Evolutionary conservation across 1,140 invertebrate species (phyloP).

Genomic region (Micrasema longulum): DNA sequence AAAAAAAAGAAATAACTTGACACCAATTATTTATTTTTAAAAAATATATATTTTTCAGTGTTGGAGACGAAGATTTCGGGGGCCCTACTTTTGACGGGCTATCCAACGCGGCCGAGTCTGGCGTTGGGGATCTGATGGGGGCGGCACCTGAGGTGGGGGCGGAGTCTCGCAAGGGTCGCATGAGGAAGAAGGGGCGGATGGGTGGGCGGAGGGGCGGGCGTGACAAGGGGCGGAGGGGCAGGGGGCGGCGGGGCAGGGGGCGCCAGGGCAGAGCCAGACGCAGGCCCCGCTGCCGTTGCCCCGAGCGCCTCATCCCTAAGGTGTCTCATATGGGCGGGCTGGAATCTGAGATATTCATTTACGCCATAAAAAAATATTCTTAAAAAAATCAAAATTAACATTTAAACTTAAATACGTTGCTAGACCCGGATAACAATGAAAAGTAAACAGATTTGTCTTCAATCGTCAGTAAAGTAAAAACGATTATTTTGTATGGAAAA

Average conservation of each 20-base stretch:
- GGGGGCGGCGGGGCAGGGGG: slow-evolving; percentile 4
- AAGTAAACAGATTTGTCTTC: no score
- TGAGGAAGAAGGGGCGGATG: not conserved
- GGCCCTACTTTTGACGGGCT: not conserved
- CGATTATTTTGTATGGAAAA: no score
- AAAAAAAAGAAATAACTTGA: no score
- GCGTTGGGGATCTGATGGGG: slow-evolving; percentile 24
- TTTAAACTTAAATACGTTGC: no score
- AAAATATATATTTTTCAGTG: slow-evolving; percentile 36
- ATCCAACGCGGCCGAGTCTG: slow-evolving; percentile 13
- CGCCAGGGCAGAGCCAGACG: slow-evolving; percentile 8
- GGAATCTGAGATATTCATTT: slow-evolving; percentile 29
- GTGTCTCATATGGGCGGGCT: slow-evolving; percentile 35
- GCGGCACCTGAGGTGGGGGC: slow-evolving; percentile 38
- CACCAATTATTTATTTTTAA: no score
- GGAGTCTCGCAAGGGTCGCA: slow-evolving; percentile 7
- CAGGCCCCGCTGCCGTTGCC: slow-evolving; percentile 29
- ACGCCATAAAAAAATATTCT: no score
- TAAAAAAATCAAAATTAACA: no score
- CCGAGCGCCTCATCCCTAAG: slow-evolving; percentile 44
- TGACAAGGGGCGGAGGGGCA: slow-evolving; percentile 17
- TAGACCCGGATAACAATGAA: no score
- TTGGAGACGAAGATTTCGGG: slow-evolving; percentile 19
- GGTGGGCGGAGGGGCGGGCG: slow-evolving; percentile 25
- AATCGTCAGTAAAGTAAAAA: no score